These are phyloP conservation scores for Eupithecia vulgata DNA, from an alignment of 2,888 invertebrate genomes.

Conservation along the genomic window DNA sequence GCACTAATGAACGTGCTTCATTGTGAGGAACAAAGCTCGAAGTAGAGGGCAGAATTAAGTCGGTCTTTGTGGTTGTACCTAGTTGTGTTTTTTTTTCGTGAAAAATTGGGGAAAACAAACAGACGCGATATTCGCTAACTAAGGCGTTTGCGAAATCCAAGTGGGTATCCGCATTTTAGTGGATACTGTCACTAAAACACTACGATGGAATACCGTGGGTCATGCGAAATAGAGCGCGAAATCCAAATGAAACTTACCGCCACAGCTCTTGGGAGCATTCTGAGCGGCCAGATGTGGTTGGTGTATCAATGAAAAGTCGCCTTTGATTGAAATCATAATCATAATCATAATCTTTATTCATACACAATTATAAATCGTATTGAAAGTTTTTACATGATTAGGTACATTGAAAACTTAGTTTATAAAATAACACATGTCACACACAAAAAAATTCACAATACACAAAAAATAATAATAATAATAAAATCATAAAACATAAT, in stretches of 20 bases:
- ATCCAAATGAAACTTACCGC: background rate
- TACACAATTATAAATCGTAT: too few relatives aligned
- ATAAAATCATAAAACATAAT: too few relatives aligned
- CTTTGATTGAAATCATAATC: too few relatives aligned
- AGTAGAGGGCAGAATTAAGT: constrained; percentile 1
- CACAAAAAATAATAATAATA: too few relatives aligned
- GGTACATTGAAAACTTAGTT: too few relatives aligned
- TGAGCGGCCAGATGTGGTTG: too few relatives aligned
- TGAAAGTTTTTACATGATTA: too few relatives aligned
- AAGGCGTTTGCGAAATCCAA: background rate
- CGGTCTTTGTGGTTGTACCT: background rate
- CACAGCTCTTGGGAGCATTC: background rate
- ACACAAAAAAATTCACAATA: too few relatives aligned
- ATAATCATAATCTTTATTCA: too few relatives aligned
- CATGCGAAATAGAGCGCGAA: background rate
- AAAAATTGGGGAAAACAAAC: background rate
- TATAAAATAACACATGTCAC: too few relatives aligned
- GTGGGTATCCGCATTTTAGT: background rate
- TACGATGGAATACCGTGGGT: background rate
- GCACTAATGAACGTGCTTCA: constrained; percentile 27
- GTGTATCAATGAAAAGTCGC: too few relatives aligned
- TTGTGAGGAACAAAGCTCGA: constrained; percentile 17
- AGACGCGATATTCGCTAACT: background rate
- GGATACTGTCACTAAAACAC: background rate
- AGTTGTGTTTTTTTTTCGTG: background rate